Evolutionary conservation across 2,888 invertebrate species (phyloP).

Genomic region (Cantharis lateralis): DNA sequence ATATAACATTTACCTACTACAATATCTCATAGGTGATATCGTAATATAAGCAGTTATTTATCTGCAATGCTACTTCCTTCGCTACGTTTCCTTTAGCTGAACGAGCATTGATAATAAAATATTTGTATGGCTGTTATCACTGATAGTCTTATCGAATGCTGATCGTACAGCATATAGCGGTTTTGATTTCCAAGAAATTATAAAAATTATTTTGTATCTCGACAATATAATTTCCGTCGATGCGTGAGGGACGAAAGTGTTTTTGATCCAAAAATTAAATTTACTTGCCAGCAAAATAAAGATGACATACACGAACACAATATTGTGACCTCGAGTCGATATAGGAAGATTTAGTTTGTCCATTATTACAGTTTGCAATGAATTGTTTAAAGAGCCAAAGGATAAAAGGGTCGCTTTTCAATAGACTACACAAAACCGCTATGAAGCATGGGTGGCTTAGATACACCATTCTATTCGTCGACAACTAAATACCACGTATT

Average conservation of each 20-base stretch:
- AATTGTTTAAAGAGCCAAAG: slow-evolving; percentile 13
- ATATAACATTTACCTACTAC: neutral
- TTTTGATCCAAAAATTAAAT: neutral
- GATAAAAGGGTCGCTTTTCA: slow-evolving; percentile 9
- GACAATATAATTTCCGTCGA: neutral
- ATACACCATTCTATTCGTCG: slow-evolving; percentile 15
- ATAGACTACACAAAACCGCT: slow-evolving; percentile 13
- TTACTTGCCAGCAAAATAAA: neutral
- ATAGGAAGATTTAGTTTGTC: slow-evolving; percentile 1
- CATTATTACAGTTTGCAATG: slow-evolving; percentile 6
- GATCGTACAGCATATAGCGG: slow-evolving; percentile 11
- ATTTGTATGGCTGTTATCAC: slow-evolving; percentile 38
- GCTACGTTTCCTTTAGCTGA: slow-evolving; percentile 35
- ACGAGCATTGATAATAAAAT: slow-evolving; percentile 35
- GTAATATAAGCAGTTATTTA: slow-evolving; percentile 26
- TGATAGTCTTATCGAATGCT: slow-evolving; percentile 29
- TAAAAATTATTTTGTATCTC: slow-evolving; percentile 10
- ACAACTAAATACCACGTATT: slow-evolving; percentile 1
- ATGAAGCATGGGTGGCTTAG: slow-evolving; percentile 17
- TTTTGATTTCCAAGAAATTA: slow-evolving; percentile 13
- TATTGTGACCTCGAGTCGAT: neutral
- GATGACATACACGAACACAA: neutral
- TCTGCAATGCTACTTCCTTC: slow-evolving; percentile 33
- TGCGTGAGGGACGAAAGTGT: neutral
- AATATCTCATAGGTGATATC: neutral